A percentile compares a stretch with the other conserved stretches of the same genome.
Conservation (phyloP, 2,888 invertebrate species). For the Lochmaea crataegi region DNA sequence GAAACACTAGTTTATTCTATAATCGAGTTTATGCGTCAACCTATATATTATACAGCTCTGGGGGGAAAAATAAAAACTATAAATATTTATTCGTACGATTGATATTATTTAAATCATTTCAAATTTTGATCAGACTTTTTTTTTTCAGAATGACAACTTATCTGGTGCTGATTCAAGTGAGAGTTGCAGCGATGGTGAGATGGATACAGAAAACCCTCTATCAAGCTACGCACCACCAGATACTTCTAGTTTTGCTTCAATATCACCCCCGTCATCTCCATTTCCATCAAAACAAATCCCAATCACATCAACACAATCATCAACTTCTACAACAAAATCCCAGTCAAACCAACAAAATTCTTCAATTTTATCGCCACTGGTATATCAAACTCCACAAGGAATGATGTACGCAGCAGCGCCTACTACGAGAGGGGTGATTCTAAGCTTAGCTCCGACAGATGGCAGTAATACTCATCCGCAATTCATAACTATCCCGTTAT, state of each 20-base stretch:
- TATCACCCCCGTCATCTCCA: conserved; percentile 52
- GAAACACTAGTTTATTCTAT: no score
- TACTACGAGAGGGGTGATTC: conserved; percentile 65
- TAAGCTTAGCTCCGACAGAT: conserved; percentile 62
- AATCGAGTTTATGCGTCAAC: no score
- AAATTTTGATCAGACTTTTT: conserved; percentile 29
- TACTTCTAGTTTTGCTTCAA: conserved; percentile 46
- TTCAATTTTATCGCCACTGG: conserved; percentile 57
- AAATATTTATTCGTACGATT: not conserved
- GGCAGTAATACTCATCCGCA: conserved; percentile 68
- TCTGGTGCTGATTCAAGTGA: conserved; percentile 62
- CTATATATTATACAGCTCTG: no score
- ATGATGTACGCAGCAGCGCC: conserved; percentile 65
- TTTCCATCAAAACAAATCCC: conserved; percentile 37
- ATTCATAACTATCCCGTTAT: conserved; percentile 78
- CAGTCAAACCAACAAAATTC: conserved; percentile 44
- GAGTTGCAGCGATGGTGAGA: conserved; percentile 62
- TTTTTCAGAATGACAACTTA: conserved; percentile 64
- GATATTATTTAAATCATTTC: not conserved
- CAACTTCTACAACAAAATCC: conserved; percentile 46
- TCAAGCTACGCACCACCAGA: conserved; percentile 51
- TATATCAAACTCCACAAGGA: conserved; percentile 66
- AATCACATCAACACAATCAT: conserved; percentile 29
- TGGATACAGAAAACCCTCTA: conserved; percentile 52
- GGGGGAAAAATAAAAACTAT: no score